phyloP scores from a whole-genome alignment of 2,797 vertebrate species.

The Phrynocephalus forsythii region DNA sequence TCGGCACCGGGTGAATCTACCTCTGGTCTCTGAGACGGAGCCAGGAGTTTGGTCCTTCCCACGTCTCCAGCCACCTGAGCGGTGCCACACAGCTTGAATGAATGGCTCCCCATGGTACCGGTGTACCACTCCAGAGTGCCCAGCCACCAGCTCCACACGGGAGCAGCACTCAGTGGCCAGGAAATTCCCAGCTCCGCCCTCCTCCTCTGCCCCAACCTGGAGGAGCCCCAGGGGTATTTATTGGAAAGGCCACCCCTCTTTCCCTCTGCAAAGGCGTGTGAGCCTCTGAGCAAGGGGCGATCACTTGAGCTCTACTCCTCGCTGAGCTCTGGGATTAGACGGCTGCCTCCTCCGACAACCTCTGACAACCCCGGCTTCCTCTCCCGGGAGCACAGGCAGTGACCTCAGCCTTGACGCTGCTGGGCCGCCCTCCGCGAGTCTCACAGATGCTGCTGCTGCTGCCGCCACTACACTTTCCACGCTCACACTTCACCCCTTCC shows the following conservation, averaged over 20 bases:
- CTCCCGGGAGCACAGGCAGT: background rate
- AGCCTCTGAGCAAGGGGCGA: background rate
- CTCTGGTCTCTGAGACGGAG: no score
- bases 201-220: background rate
- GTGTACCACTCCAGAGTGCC: background rate
- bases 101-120: no score
- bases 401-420: conserved; percentile 17
- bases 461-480: background rate
- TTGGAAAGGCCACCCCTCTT: background rate
- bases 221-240: no score
- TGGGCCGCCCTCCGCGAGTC: background rate
- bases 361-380: background rate
- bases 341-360: background rate
- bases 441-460: background rate
- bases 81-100: no score
- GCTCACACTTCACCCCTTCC: background rate
- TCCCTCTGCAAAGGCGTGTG: background rate
- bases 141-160: no score
- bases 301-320: background rate
- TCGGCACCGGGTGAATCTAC: no score
- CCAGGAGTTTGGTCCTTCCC: background rate
- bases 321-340: background rate
- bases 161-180: background rate
- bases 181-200: no score
- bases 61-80: background rate